These are phyloP conservation scores for Drosophila mayaguana DNA, from an alignment of 2,888 invertebrate genomes.

Conservation along the genomic window DNA sequence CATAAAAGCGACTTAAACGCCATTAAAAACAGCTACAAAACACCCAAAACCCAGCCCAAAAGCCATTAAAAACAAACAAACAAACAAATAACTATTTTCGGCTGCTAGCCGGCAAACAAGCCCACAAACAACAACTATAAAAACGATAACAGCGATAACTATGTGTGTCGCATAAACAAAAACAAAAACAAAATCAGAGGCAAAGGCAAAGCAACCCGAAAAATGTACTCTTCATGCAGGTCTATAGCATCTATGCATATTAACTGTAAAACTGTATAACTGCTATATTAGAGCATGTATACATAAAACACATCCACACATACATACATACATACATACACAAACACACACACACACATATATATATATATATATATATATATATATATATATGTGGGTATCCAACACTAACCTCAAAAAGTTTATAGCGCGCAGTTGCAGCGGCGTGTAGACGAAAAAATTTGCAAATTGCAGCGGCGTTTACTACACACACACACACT, in stretches of 20 bases:
- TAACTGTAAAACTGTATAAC: constrained; percentile 30
- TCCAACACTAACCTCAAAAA: constrained; percentile 74
- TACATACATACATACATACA: constrained; percentile 1
- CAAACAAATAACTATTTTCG: constrained; percentile 24
- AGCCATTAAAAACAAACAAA: constrained; percentile 22
- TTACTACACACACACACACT: constrained; percentile 40
- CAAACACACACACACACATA: neutral
- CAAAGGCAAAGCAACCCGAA: constrained; percentile 14
- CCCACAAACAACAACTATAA: constrained; percentile 4
- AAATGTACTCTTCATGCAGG: constrained; percentile 24
- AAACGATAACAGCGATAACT: constrained; percentile 50
- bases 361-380: neutral
- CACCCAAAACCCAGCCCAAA: constrained; percentile 15
- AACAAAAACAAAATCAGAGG: constrained; percentile 11
- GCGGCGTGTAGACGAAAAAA: constrained; percentile 57
- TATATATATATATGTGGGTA: constrained; percentile 11
- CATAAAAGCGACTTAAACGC: constrained; percentile 35
- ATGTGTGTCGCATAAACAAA: constrained; percentile 50
- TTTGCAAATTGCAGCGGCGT: constrained; percentile 60
- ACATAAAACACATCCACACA: constrained; percentile 26
- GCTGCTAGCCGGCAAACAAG: constrained; percentile 28
- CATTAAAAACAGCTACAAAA: constrained; percentile 24
- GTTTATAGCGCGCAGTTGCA: constrained; percentile 71
- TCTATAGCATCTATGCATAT: constrained; percentile 34
- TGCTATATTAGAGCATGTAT: constrained; percentile 48